Evolutionary conservation across 2,113 vertebrate genomes (phyloP).

Genomic region (Atherinomorus stipes): DNA sequence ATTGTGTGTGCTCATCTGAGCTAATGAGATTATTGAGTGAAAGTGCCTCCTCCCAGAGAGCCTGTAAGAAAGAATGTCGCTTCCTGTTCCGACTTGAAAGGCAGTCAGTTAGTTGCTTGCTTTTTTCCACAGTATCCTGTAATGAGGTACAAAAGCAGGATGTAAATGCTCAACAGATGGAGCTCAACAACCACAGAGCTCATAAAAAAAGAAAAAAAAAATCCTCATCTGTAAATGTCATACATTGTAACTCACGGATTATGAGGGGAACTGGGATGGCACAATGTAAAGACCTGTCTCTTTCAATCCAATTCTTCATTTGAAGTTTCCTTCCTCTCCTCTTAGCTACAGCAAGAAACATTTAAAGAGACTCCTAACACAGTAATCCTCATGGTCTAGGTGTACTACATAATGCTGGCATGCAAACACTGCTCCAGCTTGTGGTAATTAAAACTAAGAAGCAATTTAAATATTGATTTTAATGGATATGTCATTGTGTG

Average conservation of each 20-base stretch:
- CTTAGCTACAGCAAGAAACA: background rate
- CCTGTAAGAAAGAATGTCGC: slow-evolving; percentile 20
- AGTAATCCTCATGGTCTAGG: background rate
- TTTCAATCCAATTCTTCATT: too few relatives aligned
- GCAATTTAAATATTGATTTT: slow-evolving; percentile 3
- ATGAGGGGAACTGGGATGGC: too few relatives aligned
- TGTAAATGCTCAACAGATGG: background rate
- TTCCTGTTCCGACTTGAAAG: slow-evolving; percentile 21
- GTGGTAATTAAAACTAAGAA: slow-evolving; percentile 13
- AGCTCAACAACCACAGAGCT: too few relatives aligned
- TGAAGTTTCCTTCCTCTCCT: too few relatives aligned
- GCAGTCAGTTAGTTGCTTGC: background rate
- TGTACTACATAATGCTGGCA: slow-evolving; percentile 3
- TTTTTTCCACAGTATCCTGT: background rate
- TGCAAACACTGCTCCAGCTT: background rate
- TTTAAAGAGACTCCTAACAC: background rate
- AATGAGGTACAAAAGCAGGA: background rate
- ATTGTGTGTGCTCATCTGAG: slow-evolving; percentile 14
- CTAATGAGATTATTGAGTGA: slow-evolving; percentile 37
- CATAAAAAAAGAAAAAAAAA: too few relatives aligned
- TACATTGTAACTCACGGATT: too few relatives aligned
- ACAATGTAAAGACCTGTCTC: too few relatives aligned
- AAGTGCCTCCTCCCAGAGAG: slow-evolving; percentile 31
- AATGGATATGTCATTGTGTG: slow-evolving; percentile 1
- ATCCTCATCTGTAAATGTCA: too few relatives aligned